Evolutionary conservation across 2,888 invertebrate genomes (phyloP), one percentile per base, ranked within the genome.

Genomic region (Volucella bombylans): DNA sequence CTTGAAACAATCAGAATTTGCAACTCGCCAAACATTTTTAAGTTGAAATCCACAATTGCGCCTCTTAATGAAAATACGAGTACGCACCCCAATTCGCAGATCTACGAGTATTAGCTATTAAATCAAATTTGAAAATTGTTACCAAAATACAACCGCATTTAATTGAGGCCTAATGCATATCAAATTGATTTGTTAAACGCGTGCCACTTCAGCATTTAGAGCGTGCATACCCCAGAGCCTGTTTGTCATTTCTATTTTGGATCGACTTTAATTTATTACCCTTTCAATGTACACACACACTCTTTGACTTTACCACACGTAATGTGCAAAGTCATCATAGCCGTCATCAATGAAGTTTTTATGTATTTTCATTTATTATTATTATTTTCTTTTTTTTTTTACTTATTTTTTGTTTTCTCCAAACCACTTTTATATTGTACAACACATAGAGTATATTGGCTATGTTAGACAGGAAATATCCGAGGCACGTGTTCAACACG

Each of bases 401-500:
- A 23, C 18, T 23, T 23, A 23, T 23, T 23, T 23, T 23, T 23
- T 23, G 18, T 52, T 43, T 45, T 57, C 54, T 47, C 3, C 55
- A 67, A 71, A 55, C 55, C 68, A 55, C 55, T 76, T 57, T 39
- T n/a, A n/a, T 6, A 59, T 52, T 23, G 12, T 38, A 61, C 61
- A 15, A 52, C 31, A 54, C 23, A 18, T 38, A 79, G 71, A 49
- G 49, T 52, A 65, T 43, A 47, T 71, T 15, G 31, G 23, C 9
- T 45, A 41, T 10, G 10, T 18, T 12, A 43, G 41, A 41, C 68
- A 80, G 79, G 73, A 80, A 80, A 81, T 81, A 81, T 67, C 31
- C n/a, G 14, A 8, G 88, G 90, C 90, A 90, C 89, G 90, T 90
- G 90, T 88, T 90, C 88, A 88, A 88, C 90, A 88, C 89, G 88